These are phyloP conservation scores for Thaumetopoea pityocampa DNA, from an alignment of 1,140 invertebrate genomes.

Conservation along the genomic window DNA sequence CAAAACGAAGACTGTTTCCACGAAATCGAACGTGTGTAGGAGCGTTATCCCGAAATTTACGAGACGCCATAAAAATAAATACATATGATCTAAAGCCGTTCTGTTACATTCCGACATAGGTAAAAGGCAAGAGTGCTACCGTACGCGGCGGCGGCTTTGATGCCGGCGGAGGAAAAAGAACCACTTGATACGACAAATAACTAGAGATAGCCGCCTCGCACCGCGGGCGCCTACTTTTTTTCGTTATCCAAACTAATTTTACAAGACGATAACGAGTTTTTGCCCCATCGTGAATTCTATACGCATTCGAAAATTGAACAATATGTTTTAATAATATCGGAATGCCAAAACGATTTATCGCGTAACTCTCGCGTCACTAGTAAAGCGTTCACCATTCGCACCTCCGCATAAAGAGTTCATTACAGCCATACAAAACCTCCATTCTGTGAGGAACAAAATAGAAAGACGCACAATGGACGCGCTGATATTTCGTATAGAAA, in stretches of 20 bases:
- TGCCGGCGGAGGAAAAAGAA: conserved; percentile 45
- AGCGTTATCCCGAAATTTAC: conserved; percentile 21
- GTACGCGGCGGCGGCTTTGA: conserved; percentile 66
- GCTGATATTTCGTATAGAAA: conserved; percentile 62
- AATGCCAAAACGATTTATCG: conserved; percentile 23
- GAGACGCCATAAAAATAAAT: conserved; percentile 13
- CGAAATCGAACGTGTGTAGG: conserved; percentile 23
- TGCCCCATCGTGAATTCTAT: conserved; percentile 23
- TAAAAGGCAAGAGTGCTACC: conserved; percentile 41
- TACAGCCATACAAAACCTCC: conserved; percentile 59
- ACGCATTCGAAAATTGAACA: conserved; percentile 4
- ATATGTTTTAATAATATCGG: conserved; percentile 15
- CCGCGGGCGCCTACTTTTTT: conserved; percentile 52
- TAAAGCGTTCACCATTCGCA: conserved; percentile 51
- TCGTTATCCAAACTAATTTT: conserved; percentile 47
- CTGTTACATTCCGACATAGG: conserved; percentile 16
- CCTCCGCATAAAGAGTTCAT: conserved; percentile 69
- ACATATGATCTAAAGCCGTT: conserved; percentile 12
- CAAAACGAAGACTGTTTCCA: conserved; percentile 40
- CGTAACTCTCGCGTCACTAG: conserved; percentile 43
- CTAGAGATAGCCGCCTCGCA: conserved; percentile 52
- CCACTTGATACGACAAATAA: conserved; percentile 71
- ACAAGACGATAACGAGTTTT: conserved; percentile 27
- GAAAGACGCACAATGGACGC: conserved; percentile 52
- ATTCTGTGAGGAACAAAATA: conserved; percentile 62